Base-by-base conservation (phyloP, 2,888 invertebrate genomes). In the Resseliella maxima region DNA sequence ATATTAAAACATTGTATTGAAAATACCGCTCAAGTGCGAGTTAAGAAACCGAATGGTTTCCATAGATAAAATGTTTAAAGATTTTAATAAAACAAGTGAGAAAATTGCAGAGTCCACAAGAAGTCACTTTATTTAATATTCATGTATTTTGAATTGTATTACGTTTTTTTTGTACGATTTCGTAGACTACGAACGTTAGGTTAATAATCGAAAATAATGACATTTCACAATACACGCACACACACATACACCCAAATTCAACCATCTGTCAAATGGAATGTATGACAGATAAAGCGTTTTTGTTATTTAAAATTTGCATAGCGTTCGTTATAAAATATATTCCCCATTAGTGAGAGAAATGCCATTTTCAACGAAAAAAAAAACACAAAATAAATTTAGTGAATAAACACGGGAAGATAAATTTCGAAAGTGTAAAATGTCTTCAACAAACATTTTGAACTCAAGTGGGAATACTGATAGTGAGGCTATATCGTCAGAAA, bases 361-460 rank as follows among this genome's bases (percentile, higher is more conserved):
- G 64, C 64, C 8, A 81, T 81, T 81, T 81, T 81, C 36, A 35
- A 21, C 81, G 81, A 81, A 35, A 81, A 36, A 35, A 81, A 35
- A 35, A 81, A 35, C 81, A 81, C 81, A 81, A 81, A 81, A 18
- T 35, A 81, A 81, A 81, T 81, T 81, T 64, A 64, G 64, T 64
- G 31, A 64, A 64, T 64, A 31, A 64, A 81, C 36, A 35, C 81
- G 81, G 35, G 5, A n/a, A n/a, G 36, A 35, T 81, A 6, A 15
- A 81, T 81, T 36, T 81, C 81, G 15, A 36, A 64, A 64, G 64
- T 64, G 64, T 64, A 64, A 24, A 64, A 54, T 54, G 54, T 54
- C 64, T 64, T 64, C 64, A 64, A 64, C 24, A 24, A 64, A 64
- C 64, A 54, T n/a, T 21, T 27, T 64, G 64, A 64, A 64, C 64